phyloP scores from a whole-genome alignment of 1,140 invertebrate species.

The Drosophila lacteicornis region DNA sequence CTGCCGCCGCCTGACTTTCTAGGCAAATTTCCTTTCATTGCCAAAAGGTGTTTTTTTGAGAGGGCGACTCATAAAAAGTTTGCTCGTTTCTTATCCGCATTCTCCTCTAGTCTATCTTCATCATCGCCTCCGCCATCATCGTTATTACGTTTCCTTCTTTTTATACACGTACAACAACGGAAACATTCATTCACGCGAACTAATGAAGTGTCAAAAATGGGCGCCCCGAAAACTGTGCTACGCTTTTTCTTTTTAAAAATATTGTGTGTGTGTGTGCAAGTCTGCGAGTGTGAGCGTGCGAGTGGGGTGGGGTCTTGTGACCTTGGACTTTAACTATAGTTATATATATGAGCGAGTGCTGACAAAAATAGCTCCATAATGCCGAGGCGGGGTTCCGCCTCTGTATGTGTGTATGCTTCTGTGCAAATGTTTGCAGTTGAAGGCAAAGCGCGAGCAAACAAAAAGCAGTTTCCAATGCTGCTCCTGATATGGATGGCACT shows the following conservation, averaged over 20 bases:
- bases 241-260: constrained; percentile 45
- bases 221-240: constrained; percentile 70
- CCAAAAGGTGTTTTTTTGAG: constrained; percentile 46
- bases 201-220: constrained; percentile 81
- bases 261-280: constrained; percentile 10
- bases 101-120: constrained; percentile 2
- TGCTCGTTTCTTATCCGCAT: constrained; percentile 17
- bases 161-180: constrained; percentile 66
- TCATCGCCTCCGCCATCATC: constrained; percentile 1
- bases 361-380: constrained; percentile 76
- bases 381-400: constrained; percentile 13
- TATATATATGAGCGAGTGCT: constrained; percentile 38
- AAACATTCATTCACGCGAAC: constrained; percentile 72
- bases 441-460: constrained; percentile 64
- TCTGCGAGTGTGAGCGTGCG: background rate
- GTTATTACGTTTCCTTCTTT: constrained; percentile 43
- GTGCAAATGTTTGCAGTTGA: constrained; percentile 62
- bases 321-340: constrained; percentile 56
- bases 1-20: constrained; percentile 15
- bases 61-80: constrained; percentile 67
- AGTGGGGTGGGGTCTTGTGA: constrained; percentile 17
- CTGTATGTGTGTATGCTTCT: background rate
- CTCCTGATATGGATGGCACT: constrained; percentile 71
- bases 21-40: constrained; percentile 51
- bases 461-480: constrained; percentile 49